Evolutionary conservation across 2,113 vertebrate species (phyloP).

Genomic region (Coracopsis vasa): DNA sequence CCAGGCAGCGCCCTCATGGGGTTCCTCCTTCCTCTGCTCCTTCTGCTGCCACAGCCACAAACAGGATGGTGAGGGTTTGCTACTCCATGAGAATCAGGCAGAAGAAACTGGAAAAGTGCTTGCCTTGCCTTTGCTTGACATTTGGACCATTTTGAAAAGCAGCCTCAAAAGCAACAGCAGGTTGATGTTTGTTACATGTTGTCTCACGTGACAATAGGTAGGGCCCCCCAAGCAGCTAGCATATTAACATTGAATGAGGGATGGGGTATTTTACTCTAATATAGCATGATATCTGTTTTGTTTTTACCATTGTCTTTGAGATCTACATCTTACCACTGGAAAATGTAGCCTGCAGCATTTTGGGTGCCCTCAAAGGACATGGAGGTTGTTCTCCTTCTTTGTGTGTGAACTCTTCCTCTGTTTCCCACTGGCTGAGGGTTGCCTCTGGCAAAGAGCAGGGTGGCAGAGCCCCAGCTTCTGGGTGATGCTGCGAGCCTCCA

Average conservation of each 20-base stretch:
- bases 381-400: background rate
- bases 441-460: background rate
- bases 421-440: background rate
- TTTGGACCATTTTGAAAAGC: background rate
- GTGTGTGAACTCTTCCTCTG: accelerated
- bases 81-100: background rate
- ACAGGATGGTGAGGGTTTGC: background rate
- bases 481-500: background rate
- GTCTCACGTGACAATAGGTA: background rate
- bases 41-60: background rate
- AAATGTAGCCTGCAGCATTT: background rate
- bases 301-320: background rate
- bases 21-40: background rate
- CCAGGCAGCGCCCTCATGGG: background rate
- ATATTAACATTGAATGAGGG: background rate
- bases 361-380: background rate
- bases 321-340: background rate
- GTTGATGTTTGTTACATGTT: background rate
- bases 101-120: background rate
- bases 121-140: background rate
- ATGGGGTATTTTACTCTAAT: background rate
- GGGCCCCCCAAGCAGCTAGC: background rate
- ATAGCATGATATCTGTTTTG: too few relatives aligned
- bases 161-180: background rate
- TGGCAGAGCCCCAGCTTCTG: background rate